phyloP scores from a whole-genome alignment of 2,797 vertebrate species.

The Uromys caudimaculatus region DNA sequence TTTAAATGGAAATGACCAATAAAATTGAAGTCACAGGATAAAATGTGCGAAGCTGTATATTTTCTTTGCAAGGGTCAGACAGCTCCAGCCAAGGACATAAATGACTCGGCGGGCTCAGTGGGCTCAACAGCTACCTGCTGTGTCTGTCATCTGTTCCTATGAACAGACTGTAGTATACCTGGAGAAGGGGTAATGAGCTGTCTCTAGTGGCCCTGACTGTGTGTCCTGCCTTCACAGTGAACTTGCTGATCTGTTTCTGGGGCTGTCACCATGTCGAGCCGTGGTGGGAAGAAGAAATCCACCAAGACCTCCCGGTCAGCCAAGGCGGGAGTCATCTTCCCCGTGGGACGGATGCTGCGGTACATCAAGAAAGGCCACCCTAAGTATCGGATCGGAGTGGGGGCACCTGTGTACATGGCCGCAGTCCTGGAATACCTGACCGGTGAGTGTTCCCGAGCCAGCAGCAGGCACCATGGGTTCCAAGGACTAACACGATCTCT shows the following conservation, averaged over 20 bases:
- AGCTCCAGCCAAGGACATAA: accelerated
- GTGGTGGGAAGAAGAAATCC: conserved; percentile 98
- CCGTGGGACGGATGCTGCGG: conserved; percentile 97
- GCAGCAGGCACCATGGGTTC: too few relatives aligned
- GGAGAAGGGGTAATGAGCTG: accelerated
- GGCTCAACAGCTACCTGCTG: background rate
- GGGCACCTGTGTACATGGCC: conserved; percentile 98
- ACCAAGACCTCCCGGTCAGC: conserved; percentile 97
- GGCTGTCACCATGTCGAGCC: conserved; percentile 94
- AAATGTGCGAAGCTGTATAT: background rate
- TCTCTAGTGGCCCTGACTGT: conserved; percentile 14
- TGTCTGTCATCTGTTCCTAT: background rate
- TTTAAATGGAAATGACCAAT: conserved; percentile 54
- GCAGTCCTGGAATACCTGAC: conserved; percentile 98
- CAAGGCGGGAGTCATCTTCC: conserved; percentile 98
- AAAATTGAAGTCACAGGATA: conserved; percentile 49
- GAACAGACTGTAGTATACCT: background rate
- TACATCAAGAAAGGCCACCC: conserved; percentile 98
- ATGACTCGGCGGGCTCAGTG: accelerated
- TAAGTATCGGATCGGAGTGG: conserved; percentile 97
- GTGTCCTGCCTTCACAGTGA: conserved; percentile 75
- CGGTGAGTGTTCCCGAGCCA: conserved; percentile 88
- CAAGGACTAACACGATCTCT: background rate
- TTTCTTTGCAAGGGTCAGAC: background rate
- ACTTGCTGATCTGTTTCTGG: conserved; percentile 77